Base-by-base conservation (phyloP, 1,140 invertebrate genomes). In the Globodera rostochiensis region DNA sequence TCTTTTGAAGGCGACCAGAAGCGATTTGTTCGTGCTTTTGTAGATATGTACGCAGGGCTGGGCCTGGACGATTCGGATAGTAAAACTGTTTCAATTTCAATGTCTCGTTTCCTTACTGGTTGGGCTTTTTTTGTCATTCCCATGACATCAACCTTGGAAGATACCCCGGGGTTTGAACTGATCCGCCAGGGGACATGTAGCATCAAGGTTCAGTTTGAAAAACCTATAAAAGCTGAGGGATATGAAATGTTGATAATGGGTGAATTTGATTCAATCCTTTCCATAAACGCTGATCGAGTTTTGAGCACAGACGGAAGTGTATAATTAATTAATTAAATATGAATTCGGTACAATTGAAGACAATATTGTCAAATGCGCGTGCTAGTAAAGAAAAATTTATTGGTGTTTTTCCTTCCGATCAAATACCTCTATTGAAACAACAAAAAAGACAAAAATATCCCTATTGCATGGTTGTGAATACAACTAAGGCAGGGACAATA, bases 71-170 rank as follows among this genome's bases (percentile, higher is more conserved):
- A 50, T 4, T 25, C 50, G 6, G 79, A 80, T 6, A 86, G 60
- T 9, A 57, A 45, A 21, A 83, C 81, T 1, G 45, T 45, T 3
- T 73, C 73, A 15, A 83, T 83, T 85, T 47, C 15, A 84, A n/a
- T 85, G 67, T 9, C 80, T 19, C 19, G 77, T 46, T 83, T 74
- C 36, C 13, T 36, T 7, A n/a, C 13, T 0, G 84, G 84, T 0
- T 83, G 81, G 81, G 84, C 76, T 0, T 73, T 83, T 67, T 83
- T 82, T 21, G 83, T 84, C 21, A 77, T 83, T 4, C 69, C 82
- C 0, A 11, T 83, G 21, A 57, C 82, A 4, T 81, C 80, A 0
- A 80, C 83, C 11, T 21, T 60, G 0, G 83, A 78, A 13, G 83
- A 83, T 45, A 46, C 21, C 3, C 67, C 53, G 7, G 82, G 82